Evolutionary conservation across 2,797 vertebrate species (phyloP).

Genomic region (Streptopelia turtur): DNA sequence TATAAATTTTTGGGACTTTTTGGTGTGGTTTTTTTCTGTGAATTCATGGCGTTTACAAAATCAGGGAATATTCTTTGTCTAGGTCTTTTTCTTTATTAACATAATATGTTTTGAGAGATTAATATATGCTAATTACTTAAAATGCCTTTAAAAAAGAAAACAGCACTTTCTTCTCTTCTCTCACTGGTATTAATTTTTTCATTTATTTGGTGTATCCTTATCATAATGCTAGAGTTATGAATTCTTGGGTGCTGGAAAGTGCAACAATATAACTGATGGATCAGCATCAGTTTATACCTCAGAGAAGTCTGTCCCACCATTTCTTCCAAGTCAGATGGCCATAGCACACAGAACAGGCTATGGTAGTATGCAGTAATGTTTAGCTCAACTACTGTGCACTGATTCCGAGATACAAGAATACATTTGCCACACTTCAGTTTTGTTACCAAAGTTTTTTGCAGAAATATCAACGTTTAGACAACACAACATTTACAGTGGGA

Average conservation of each 20-base stretch:
- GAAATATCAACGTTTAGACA: not conserved
- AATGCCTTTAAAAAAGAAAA: not conserved
- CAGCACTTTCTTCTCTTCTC: not conserved
- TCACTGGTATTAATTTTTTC: not conserved
- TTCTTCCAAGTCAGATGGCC: not conserved
- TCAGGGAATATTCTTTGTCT: not conserved
- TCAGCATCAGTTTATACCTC: not conserved
- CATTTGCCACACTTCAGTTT: not conserved
- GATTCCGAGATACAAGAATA: not conserved
- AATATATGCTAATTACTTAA: not conserved
- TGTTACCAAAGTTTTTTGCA: not conserved
- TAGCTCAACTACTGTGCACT: fast-evolving
- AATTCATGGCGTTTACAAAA: not conserved
- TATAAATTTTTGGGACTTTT: not conserved
- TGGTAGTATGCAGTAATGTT: not conserved
- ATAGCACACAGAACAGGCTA: not conserved
- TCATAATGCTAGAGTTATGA: not conserved
- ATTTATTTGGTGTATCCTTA: not conserved
- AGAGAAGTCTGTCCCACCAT: not conserved
- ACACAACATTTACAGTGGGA: not conserved
- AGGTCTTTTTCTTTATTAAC: not conserved
- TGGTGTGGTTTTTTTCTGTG: not conserved
- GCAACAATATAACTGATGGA: not conserved
- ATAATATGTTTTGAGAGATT: not conserved
- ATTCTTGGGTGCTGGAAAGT: not conserved